Evolutionary conservation across 2,797 vertebrate genomes (phyloP).

Genomic region (Molossus molossus): DNA sequence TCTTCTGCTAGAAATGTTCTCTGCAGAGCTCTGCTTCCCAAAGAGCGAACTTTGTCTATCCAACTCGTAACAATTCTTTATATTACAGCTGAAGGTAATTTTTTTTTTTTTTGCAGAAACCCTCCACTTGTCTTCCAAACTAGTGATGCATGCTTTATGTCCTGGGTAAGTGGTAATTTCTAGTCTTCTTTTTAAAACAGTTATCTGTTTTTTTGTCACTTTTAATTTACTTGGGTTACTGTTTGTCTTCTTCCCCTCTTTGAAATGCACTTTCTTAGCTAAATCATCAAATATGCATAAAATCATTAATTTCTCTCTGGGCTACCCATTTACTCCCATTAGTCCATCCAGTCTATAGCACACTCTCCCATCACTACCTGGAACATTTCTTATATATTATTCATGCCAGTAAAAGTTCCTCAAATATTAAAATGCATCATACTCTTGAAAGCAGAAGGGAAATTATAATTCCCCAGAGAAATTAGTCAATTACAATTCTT

Average conservation of each 20-base stretch:
- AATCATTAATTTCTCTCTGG: background rate
- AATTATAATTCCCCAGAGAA: background rate
- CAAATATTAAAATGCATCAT: background rate
- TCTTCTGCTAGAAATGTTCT: background rate
- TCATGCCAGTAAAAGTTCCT: background rate
- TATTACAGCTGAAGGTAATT: background rate
- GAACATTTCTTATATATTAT: background rate
- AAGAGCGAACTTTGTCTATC: background rate
- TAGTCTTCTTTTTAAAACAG: background rate
- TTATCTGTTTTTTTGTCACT: background rate
- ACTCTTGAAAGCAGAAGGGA: background rate
- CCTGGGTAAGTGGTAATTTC: background rate
- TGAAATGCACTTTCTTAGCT: background rate
- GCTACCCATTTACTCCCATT: background rate
- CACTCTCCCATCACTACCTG: background rate
- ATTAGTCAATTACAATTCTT: background rate
- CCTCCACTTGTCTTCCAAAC: background rate
- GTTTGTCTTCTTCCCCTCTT: background rate
- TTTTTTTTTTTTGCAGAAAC: background rate
- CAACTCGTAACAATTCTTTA: background rate
- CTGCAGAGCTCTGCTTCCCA: background rate
- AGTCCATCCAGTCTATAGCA: background rate
- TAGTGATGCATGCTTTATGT: background rate
- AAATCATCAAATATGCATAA: background rate
- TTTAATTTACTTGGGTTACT: background rate